Conservation (phyloP, 2,113 vertebrate species). For the Pelobates fuscus region DNA sequence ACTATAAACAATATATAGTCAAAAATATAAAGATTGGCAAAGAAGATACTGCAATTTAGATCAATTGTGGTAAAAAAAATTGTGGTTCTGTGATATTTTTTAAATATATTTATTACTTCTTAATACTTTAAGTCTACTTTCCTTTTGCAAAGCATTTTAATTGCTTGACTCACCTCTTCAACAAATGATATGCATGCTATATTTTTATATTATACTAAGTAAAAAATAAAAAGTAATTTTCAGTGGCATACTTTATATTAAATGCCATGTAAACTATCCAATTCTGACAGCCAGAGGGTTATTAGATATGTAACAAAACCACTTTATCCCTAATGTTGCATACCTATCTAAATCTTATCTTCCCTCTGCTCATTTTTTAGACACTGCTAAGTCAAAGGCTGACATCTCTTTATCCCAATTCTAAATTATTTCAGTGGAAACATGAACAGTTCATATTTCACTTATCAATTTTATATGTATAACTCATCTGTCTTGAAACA, state of each 20-base stretch:
- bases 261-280: not conserved
- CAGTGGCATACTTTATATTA: not conserved
- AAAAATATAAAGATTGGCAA: no score
- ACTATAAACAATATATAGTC: no score
- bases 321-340: not conserved
- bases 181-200: no score
- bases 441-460: slow-evolving; percentile 2
- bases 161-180: no score
- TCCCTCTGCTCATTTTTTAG: not conserved
- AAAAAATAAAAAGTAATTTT: no score
- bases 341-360: not conserved
- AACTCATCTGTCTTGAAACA: not conserved
- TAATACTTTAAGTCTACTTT: no score
- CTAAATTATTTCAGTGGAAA: not conserved
- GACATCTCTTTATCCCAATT: not conserved
- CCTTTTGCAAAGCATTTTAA: no score
- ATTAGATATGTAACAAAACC: not conserved
- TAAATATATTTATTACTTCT: no score
- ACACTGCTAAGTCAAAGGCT: slow-evolving; percentile 8
- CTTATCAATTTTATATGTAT: slow-evolving; percentile 5
- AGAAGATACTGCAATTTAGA: no score
- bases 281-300: not conserved
- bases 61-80: no score
- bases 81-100: no score
- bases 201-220: no score